Base-by-base conservation (phyloP, 1,140 invertebrate genomes). In the Pollicipes pollicipes region DNA sequence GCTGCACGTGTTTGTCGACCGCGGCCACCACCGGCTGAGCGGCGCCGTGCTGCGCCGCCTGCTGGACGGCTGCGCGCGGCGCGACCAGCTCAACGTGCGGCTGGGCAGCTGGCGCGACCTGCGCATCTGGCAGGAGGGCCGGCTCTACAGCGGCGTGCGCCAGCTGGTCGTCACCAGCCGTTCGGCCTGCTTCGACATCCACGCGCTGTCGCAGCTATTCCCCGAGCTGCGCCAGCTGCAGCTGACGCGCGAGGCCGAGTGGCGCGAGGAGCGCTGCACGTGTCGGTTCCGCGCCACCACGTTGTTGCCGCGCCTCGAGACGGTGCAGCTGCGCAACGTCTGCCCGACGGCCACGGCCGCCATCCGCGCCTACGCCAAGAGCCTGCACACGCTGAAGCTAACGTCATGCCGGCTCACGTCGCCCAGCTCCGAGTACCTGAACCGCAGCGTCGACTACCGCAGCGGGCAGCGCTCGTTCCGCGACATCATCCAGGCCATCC, bases 241-340 rank as follows among this genome's bases (percentile, higher is more conserved):
- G 21, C 45, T 58, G 45, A 58, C 45, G 6, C 45, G 45, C 45
- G 45, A 58, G 45, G 45, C 45, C 6, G 45, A 58, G 45, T 21
- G 45, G 45, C 45, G 45, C 45, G 45, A 58, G 45, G 45, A 58
- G 45, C 45, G 45, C 45, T 58, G 45, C 45, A 58, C 45, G 45
- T 58, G 45, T 21, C 45, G 45, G 6, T 58, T 58, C 45, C 45
- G 45, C 45, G 45, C 45, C 45, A 58, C 45, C 45, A 58, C 45
- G 45, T 21, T 58, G 45, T 21, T 58, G 45, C 45, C 45, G 45
- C 45, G 45, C 45, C 45, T 58, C 45, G 45, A 58, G 45, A 58
- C 45, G 6, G 45, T 58, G 13, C 13, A 58, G 45, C 45, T 58
- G 45, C 45, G 24, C 13, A 58, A 58, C 45, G 45, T 58, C 10